A percentile compares a stretch with the other conserved stretches of the same genome.
These are phyloP conservation scores for Cromileptes altivelis DNA, from an alignment of 2,113 vertebrate genomes.

Conservation along the genomic window DNA sequence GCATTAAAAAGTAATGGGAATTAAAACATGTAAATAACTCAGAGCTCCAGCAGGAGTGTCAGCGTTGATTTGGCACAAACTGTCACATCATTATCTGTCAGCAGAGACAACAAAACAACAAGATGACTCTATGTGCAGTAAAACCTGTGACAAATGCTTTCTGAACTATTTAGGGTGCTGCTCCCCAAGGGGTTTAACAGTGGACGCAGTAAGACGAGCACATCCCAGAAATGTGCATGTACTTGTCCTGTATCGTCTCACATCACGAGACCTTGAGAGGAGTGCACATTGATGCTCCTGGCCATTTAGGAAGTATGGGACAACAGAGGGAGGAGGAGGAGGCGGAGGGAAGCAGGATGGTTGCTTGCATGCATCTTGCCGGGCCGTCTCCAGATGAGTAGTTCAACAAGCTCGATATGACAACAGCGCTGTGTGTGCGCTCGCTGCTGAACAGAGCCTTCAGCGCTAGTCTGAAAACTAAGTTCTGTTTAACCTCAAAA, in stretches of 20 bases:
- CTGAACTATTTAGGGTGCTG: conserved; percentile 35
- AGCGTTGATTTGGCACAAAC: conserved; percentile 13
- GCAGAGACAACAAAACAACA: not conserved
- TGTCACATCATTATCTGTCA: conserved; percentile 17
- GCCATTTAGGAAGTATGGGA: conserved; percentile 34
- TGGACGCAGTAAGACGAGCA: conserved; percentile 6
- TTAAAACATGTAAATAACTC: conserved; percentile 69
- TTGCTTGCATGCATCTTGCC: conserved; percentile 17
- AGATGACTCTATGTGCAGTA: not conserved
- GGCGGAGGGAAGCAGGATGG: not conserved
- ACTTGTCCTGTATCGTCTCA: conserved; percentile 29
- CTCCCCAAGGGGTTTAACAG: conserved; percentile 25
- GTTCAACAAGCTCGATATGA: conserved; percentile 57
- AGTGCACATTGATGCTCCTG: conserved; percentile 30
- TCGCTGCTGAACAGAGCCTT: conserved; percentile 22
- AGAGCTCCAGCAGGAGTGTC: conserved; percentile 46
- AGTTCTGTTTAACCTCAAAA: conserved; percentile 17
- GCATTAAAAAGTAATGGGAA: conserved; percentile 70
- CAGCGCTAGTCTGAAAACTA: not conserved
- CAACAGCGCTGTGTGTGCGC: conserved; percentile 19
- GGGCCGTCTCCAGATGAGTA: conserved; percentile 42
- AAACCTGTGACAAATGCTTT: conserved; percentile 37
- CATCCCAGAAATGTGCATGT: conserved; percentile 1
- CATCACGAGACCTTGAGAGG: conserved; percentile 47
- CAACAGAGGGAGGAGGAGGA: not conserved